phyloP scores from a whole-genome alignment of 2,797 vertebrate genomes.

The Limnodromus scolopaceus region DNA sequence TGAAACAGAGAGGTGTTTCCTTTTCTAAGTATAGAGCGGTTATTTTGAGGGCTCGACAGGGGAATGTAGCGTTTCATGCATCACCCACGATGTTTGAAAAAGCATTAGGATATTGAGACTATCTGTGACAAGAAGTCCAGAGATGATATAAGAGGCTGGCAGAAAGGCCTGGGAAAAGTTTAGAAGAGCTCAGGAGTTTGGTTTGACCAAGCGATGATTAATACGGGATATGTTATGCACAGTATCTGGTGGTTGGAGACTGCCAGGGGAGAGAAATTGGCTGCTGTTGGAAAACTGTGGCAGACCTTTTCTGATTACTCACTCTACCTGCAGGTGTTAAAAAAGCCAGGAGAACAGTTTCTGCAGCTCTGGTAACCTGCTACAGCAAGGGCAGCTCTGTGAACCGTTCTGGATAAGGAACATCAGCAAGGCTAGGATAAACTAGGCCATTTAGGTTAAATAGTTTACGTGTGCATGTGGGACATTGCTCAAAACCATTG shows the following conservation, averaged over 20 bases:
- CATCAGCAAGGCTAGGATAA: not conserved
- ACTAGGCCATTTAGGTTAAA: not conserved
- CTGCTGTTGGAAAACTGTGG: not conserved
- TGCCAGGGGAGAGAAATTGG: not conserved
- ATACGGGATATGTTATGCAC: not conserved
- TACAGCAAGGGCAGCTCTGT: not conserved
- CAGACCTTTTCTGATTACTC: not conserved
- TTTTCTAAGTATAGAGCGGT: constrained; percentile 32
- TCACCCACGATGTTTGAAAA: constrained; percentile 43
- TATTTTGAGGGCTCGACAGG: constrained; percentile 58
- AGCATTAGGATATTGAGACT: constrained; percentile 45
- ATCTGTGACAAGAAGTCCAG: constrained; percentile 29
- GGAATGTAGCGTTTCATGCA: constrained; percentile 36
- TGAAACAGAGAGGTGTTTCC: constrained; percentile 42
- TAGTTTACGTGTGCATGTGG: not conserved
- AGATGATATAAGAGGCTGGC: constrained; percentile 2
- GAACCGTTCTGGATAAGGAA: not conserved
- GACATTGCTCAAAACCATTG: not conserved
- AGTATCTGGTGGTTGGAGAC: not conserved
- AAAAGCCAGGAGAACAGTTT: not conserved
- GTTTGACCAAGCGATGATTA: not conserved
- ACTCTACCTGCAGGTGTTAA: not conserved
- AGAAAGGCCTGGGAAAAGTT: not conserved
- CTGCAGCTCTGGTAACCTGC: not conserved
- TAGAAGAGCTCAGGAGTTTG: not conserved